Evolutionary conservation across 30 jellyfish, hydroid and myxozoan genomes (phyloP).

Genomic region (Hydractinia symbiolongicarpus): DNA sequence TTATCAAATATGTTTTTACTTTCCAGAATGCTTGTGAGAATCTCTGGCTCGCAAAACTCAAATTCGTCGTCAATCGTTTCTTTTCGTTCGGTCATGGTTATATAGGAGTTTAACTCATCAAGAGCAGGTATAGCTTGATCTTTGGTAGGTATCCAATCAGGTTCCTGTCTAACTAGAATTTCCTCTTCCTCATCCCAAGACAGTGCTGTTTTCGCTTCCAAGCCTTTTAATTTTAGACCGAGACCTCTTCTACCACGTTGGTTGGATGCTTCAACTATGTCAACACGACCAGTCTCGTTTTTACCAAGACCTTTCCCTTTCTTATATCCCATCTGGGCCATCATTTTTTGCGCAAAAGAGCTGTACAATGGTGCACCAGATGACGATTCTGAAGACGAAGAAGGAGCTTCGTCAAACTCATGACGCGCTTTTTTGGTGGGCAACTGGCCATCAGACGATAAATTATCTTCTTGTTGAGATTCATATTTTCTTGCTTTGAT

Average conservation of each 20-base stretch:
- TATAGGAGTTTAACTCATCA: constrained; percentile 57
- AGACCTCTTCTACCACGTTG: constrained; percentile 96
- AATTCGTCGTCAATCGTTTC: constrained; percentile 69
- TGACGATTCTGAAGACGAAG: background rate
- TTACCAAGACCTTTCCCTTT: constrained; percentile 94
- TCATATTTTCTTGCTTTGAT: no score
- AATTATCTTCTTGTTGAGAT: no score
- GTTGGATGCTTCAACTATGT: constrained; percentile 85
- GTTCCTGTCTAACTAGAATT: constrained; percentile 44
- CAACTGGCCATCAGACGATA: no score
- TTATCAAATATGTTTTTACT: constrained; percentile 73
- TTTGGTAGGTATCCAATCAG: constrained; percentile 69
- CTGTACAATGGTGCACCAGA: constrained; percentile 14
- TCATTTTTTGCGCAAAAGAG: constrained; percentile 38
- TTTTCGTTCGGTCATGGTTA: constrained; percentile 49
- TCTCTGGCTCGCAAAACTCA: constrained; percentile 64
- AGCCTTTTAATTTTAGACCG: constrained; percentile 69
- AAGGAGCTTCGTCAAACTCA: background rate
- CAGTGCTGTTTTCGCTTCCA: constrained; percentile 65
- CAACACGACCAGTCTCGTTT: constrained; percentile 83
- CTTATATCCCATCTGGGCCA: constrained; percentile 82
- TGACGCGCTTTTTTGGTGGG: background rate
- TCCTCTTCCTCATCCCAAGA: constrained; percentile 66
- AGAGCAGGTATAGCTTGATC: constrained; percentile 34
- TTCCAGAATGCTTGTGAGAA: constrained; percentile 36